phyloP scores from a whole-genome alignment of 2,797 vertebrate species.

The Rhinatrema bivittatum region DNA sequence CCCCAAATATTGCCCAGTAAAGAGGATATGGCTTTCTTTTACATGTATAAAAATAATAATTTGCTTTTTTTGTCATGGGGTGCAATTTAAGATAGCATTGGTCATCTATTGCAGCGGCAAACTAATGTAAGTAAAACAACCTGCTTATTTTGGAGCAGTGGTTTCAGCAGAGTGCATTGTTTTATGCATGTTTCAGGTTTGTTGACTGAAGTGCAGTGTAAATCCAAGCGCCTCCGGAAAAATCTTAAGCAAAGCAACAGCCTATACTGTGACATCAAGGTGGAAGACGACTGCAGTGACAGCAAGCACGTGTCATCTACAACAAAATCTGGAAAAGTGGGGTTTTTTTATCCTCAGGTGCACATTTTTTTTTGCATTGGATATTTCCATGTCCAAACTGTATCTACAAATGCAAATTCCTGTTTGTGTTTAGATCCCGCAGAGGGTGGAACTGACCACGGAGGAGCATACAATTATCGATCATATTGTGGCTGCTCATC shows the following conservation, averaged over 20 bases:
- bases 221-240: slow-evolving; percentile 86
- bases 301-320: slow-evolving; percentile 76
- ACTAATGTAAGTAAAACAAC: too few relatives aligned
- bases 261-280: slow-evolving; percentile 46
- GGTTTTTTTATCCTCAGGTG: slow-evolving; percentile 10
- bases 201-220: slow-evolving; percentile 90
- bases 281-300: slow-evolving; percentile 66
- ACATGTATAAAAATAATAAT: too few relatives aligned
- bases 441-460: slow-evolving; percentile 60
- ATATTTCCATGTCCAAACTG: not conserved
- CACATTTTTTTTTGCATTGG: not conserved
- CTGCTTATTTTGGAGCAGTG: too few relatives aligned
- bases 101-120: too few relatives aligned
- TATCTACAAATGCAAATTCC: not conserved
- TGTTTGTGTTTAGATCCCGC: slow-evolving; percentile 29
- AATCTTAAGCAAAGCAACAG: slow-evolving; percentile 63
- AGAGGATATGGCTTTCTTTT: too few relatives aligned
- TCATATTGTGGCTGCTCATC: slow-evolving; percentile 77
- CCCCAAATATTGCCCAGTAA: too few relatives aligned
- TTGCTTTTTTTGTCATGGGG: too few relatives aligned
- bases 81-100: too few relatives aligned
- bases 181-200: slow-evolving; percentile 68
- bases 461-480: slow-evolving; percentile 78
- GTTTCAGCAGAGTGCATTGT: too few relatives aligned
- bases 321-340: slow-evolving; percentile 70